Percentiles rank a stretch among this genome's conserved stretches.
Evolutionary conservation across 2,113 vertebrate genomes (phyloP).

Genomic region (Cygnus atratus): DNA sequence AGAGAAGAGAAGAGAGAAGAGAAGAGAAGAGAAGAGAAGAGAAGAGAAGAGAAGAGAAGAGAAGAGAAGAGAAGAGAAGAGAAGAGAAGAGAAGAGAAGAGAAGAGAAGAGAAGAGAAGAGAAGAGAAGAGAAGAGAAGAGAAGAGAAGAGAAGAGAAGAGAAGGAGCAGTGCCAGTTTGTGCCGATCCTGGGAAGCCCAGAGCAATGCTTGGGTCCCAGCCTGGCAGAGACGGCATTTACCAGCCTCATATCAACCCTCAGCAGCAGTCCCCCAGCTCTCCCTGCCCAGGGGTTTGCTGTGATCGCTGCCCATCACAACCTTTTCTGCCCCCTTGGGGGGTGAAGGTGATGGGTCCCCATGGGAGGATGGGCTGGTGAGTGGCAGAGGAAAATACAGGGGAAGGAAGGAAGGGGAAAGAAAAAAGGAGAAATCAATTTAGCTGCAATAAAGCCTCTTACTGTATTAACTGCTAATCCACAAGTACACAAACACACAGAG

Average conservation of each 20-base stretch:
- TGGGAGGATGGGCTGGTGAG: background rate
- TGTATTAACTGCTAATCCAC: slow-evolving; percentile 61
- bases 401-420: background rate
- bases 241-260: background rate
- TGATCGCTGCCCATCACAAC: background rate
- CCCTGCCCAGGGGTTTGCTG: background rate
- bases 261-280: background rate
- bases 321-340: fast-evolving
- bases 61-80: too few species aligned
- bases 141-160: too few species aligned
- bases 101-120: background rate
- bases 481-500: slow-evolving; percentile 58
- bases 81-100: background rate
- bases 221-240: background rate
- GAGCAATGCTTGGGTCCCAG: background rate
- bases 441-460: slow-evolving; percentile 50
- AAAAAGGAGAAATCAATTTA: slow-evolving; percentile 50
- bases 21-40: background rate
- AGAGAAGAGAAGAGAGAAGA: background rate
- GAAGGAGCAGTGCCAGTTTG: background rate
- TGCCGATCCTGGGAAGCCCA: background rate
- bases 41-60: too few species aligned
- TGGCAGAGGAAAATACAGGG: background rate
- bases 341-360: background rate
- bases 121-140: too few species aligned